Base-by-base conservation (phyloP, 2,888 invertebrate species). In the Ectobius pallidus region DNA sequence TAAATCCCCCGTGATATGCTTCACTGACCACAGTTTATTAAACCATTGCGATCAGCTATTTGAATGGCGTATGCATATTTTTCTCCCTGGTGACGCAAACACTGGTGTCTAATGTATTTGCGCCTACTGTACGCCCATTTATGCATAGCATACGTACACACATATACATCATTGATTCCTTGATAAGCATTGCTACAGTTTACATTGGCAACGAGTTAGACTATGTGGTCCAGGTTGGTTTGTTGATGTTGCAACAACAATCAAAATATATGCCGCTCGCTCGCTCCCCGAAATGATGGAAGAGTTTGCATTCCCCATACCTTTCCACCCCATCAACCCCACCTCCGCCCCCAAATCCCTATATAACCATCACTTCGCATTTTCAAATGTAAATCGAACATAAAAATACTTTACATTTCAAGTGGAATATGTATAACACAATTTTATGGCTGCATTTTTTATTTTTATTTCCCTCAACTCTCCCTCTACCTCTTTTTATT, bases 121-220 rank as follows among this genome's bases (percentile, higher is more conserved):
- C 58, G 32, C 30, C 2, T 9, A 58, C 58, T 58, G 58, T 58
- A 58, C 58, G 55, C 55, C 27, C 55, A 25, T 55, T 55, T 55
- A 25, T 30, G n/a, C 46, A 46, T 46, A 46, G 11, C 46, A 46
- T 46, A 46, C 46, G 46, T 46, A 46, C 46, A 46, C 46, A 46
- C 46, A 46, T 46, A 46, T 71, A 73, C 67, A 69, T 73, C 70
- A 70, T 70, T 70, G 70, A 70, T 70, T 70, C 70, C 44, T 20
- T 39, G 58, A 61, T 61, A 70, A 61, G 61, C 70, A 55, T 61
- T 58, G 58, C 70, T 39, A 70, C 27, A 61, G 58, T 58, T 58
- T 58, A 70, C 70, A 58, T 44, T 42, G 14, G n/a, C 3, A 58
- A 30, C 44, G 65, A 44, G 44, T 39, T 42, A 42, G 22, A 22